Conservation (phyloP, 2,113 vertebrate species). For the Miniopterus natalensis region DNA sequence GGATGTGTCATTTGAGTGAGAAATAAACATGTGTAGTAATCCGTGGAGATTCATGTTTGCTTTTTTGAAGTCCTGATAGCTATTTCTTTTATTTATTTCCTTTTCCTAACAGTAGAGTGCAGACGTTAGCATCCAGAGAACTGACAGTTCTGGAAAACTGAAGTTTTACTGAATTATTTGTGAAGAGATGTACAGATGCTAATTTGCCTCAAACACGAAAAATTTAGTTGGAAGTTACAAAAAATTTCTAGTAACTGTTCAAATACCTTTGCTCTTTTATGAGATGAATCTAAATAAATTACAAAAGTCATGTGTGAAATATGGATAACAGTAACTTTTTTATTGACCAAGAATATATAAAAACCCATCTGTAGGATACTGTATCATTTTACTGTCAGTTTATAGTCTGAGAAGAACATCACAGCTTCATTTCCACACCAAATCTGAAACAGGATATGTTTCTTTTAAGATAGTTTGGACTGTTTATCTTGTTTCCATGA, state of each 20-base stretch:
- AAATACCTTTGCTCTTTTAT: slow-evolving; percentile 53
- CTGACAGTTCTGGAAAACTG: neutral
- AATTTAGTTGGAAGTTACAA: neutral
- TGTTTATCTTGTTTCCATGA: slow-evolving; percentile 72
- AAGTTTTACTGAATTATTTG: neutral
- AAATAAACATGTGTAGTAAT: neutral
- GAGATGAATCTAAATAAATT: slow-evolving; percentile 47
- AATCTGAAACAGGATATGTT: slow-evolving; percentile 70
- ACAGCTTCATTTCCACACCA: slow-evolving; percentile 83
- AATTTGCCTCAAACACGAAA: slow-evolving; percentile 56
- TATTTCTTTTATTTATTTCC: neutral
- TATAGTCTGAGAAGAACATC: slow-evolving; percentile 81
- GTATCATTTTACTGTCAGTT: slow-evolving; percentile 74
- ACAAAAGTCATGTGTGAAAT: neutral
- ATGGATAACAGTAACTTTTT: slow-evolving; percentile 66
- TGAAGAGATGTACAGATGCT: slow-evolving; percentile 20
- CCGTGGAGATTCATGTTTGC: neutral
- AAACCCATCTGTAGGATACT: slow-evolving; percentile 64
- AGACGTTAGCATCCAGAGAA: neutral
- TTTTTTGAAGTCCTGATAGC: neutral
- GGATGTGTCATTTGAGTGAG: neutral
- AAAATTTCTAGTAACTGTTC: slow-evolving; percentile 24
- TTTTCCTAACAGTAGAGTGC: slow-evolving; percentile 3
- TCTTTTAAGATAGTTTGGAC: slow-evolving; percentile 76
- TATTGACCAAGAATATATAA: slow-evolving; percentile 83